Evolutionary conservation across 2,113 vertebrate genomes (phyloP), one percentile per base, ranked within the genome.

Genomic region (Campylomormyrus numenius): DNA sequence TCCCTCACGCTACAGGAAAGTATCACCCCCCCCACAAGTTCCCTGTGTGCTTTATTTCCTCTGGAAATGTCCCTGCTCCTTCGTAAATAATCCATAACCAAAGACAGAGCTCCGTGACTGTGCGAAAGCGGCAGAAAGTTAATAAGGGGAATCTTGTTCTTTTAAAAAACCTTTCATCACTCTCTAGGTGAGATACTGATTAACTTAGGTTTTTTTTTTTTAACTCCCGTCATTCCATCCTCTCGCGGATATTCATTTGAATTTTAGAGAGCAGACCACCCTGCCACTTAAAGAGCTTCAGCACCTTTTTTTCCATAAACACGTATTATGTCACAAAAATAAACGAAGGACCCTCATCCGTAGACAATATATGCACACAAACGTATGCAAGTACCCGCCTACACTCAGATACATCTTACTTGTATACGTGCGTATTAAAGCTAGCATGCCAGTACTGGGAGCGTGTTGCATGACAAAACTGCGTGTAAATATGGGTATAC

Each of bases 171-270:
- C 7, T 88, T 27, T 88, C 35, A 46, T 58, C 87, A 31, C 7
- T 88, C 45, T 49, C 88, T 70, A 88, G 46, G 58, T 88, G 70
- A 80, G 74, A 80, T 49, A 89, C 35, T 52, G 49, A 70, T 70
- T 70, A 70, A 31, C 87, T 39, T 88, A 5, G 35, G 10, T 24
- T 46, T 31, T 31, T 84, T 39, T 45, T 66, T 27, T 62, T n/a
- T 2, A 10, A 70, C n/a, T 10, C 5, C 15, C 74, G 13, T 80
- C 35, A 42, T 35, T 42, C 74, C 10, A 27, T 80, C 17, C 74
- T 42, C 35, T 39, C 35, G 31, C 35, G 5, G 35, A 80, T 39
- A 42, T 80, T 42, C 13, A 39, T 80, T 80, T 80, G 35, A 35
- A 80, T 80, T 80, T 80, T 19, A 80, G 74, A 80, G 35, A 80